These are phyloP conservation scores for Cheilosia impressa DNA, from an alignment of 2,888 invertebrate genomes.

Conservation along the genomic window DNA sequence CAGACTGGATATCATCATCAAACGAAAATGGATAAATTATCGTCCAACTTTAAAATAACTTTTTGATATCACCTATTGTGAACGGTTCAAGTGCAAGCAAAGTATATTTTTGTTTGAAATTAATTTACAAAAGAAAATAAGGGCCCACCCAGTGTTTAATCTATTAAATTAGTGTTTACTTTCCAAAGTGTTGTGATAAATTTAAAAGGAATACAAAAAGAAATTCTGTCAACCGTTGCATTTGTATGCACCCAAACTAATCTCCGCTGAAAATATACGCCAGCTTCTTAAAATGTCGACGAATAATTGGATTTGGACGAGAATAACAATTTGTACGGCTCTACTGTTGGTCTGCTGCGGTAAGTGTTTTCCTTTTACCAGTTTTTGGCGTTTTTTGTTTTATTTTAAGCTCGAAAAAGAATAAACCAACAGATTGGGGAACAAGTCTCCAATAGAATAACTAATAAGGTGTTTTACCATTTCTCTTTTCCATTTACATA, in stretches of 20 bases:
- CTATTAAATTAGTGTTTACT: conserved; percentile 18
- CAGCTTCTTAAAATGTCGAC: conserved; percentile 47
- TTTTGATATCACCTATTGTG: conserved; percentile 5
- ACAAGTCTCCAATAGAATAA: conserved; percentile 48
- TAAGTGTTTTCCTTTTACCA: conserved; percentile 45
- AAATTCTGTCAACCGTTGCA: conserved; percentile 24
- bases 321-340: conserved; percentile 51
- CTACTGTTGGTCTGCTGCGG: conserved; percentile 64
- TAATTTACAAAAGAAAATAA: conserved; percentile 12
- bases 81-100: conserved; percentile 3
- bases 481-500: conserved; percentile 40
- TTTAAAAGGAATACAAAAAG: conserved; percentile 7
- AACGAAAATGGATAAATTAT: conserved; percentile 37
- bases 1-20: background rate
- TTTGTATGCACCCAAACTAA: conserved; percentile 10
- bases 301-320: conserved; percentile 58
- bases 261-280: conserved; percentile 10
- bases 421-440: background rate
- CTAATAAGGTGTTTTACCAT: conserved; percentile 31
- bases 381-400: background rate
- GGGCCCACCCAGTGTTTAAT: background rate
- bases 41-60: conserved; percentile 22
- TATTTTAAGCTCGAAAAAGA: conserved; percentile 5
- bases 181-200: conserved; percentile 21
- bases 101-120: conserved; percentile 1